Evolutionary conservation across 1,140 invertebrate species (phyloP).

Genomic region (Geopemphigus sp.): DNA sequence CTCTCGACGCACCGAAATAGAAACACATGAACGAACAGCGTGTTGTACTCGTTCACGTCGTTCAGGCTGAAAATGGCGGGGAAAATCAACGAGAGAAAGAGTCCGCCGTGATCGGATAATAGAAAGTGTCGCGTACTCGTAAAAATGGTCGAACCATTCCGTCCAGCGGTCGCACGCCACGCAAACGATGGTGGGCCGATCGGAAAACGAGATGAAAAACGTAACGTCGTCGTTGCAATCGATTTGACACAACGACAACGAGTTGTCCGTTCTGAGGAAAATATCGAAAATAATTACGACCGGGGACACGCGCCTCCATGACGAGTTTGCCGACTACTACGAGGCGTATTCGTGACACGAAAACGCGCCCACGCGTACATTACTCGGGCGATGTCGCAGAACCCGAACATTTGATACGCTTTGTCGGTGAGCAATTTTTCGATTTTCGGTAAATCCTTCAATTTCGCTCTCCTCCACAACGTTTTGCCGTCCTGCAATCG

Average conservation of each 20-base stretch:
- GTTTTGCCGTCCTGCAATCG: neutral
- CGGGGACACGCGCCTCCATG: too few relatives aligned
- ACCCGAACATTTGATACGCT: neutral
- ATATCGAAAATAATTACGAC: neutral
- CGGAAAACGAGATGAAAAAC: neutral
- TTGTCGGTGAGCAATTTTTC: neutral
- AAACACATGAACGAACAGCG: neutral
- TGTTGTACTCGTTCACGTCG: neutral
- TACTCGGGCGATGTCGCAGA: neutral
- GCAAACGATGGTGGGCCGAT: neutral
- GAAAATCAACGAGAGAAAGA: too few relatives aligned
- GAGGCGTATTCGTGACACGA: too few relatives aligned
- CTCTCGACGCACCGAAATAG: neutral
- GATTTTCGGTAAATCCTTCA: conserved; percentile 7
- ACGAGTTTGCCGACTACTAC: too few relatives aligned
- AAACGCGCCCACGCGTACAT: neutral
- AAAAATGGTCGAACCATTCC: conserved; percentile 15
- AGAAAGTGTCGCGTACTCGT: conserved; percentile 1
- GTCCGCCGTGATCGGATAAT: too few relatives aligned
- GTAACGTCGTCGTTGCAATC: neutral
- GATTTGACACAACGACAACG: neutral
- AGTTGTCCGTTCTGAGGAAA: neutral
- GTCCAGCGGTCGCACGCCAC: neutral
- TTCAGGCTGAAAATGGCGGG: neutral
- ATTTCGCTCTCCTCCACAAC: conserved; percentile 1